A percentile compares a stretch with the other conserved stretches of the same genome.
Evolutionary conservation across 1,140 invertebrate genomes (phyloP).

Genomic region (Chelonus insularis): DNA sequence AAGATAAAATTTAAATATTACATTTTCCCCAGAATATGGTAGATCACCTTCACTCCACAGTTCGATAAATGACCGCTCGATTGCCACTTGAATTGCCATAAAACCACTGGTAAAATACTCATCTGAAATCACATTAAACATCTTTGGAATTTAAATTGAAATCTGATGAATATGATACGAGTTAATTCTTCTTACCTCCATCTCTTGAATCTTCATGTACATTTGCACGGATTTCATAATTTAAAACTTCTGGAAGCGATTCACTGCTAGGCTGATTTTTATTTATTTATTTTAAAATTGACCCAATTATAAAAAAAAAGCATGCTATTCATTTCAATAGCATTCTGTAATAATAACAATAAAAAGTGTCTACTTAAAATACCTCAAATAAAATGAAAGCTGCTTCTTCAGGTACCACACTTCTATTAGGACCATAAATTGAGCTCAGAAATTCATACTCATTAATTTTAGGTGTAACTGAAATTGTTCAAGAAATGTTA

Average conservation of each 20-base stretch:
- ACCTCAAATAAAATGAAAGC: no score
- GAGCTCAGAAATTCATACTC: no score
- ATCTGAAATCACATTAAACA: constrained; percentile 25
- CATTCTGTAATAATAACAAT: no score
- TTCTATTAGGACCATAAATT: no score
- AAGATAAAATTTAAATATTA: constrained; percentile 15
- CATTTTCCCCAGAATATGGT: constrained; percentile 17
- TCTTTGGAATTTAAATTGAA: neutral
- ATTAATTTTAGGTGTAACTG: no score
- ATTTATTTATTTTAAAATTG: constrained; percentile 1
- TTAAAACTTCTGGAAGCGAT: constrained; percentile 23
- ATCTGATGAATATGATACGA: neutral
- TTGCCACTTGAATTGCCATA: constrained; percentile 35
- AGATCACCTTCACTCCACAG: constrained; percentile 28
- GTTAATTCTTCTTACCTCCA: constrained; percentile 5
- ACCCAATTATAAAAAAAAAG: no score
- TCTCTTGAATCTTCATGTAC: neutral
- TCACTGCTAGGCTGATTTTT: neutral
- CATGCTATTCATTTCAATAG: no score
- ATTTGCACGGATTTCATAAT: constrained; percentile 34
- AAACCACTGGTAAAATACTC: constrained; percentile 34
- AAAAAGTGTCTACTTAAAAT: no score
- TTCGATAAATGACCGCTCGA: constrained; percentile 32
- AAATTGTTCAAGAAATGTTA: no score
- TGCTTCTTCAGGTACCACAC: no score